Conservation (phyloP, 2,797 vertebrate species). For the Argya squamiceps region DNA sequence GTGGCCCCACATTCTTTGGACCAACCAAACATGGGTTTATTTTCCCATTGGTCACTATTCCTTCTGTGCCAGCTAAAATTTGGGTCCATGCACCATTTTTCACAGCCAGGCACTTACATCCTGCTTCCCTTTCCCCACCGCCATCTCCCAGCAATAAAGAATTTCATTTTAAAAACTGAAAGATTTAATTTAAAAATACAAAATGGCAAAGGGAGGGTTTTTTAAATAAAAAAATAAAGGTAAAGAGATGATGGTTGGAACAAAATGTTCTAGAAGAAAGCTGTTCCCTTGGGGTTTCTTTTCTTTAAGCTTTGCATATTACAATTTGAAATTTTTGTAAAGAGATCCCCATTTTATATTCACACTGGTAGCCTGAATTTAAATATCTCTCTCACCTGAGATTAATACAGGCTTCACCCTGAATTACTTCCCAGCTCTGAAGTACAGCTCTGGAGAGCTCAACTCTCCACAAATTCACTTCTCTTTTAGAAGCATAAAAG, state of each 20-base stretch:
- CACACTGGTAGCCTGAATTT: conserved; percentile 75
- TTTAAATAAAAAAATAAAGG: conserved; percentile 67
- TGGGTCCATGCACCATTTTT: neutral
- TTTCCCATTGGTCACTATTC: neutral
- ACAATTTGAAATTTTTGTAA: conserved; percentile 75
- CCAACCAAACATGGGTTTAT: neutral
- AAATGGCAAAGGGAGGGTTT: conserved; percentile 67
- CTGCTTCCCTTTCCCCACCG: neutral
- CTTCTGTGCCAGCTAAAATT: neutral
- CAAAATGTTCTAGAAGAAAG: conserved; percentile 73
- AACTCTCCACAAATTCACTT: conserved; percentile 74
- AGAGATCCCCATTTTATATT: conserved; percentile 75
- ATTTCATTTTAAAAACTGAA: conserved; percentile 66
- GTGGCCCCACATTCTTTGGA: neutral
- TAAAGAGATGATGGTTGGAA: conserved; percentile 68
- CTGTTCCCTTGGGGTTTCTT: conserved; percentile 70
- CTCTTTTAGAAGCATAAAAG: conserved; percentile 73
- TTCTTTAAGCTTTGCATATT: conserved; percentile 76
- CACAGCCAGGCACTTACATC: neutral
- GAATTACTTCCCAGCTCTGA: conserved; percentile 75
- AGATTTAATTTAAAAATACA: conserved; percentile 73
- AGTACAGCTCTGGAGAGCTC: conserved; percentile 72
- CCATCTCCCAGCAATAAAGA: conserved; percentile 7
- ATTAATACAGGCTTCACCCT: conserved; percentile 77
- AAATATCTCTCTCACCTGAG: conserved; percentile 76